Conservation (phyloP, 2,888 invertebrate genomes). For the Endotricha flammealis region DNA sequence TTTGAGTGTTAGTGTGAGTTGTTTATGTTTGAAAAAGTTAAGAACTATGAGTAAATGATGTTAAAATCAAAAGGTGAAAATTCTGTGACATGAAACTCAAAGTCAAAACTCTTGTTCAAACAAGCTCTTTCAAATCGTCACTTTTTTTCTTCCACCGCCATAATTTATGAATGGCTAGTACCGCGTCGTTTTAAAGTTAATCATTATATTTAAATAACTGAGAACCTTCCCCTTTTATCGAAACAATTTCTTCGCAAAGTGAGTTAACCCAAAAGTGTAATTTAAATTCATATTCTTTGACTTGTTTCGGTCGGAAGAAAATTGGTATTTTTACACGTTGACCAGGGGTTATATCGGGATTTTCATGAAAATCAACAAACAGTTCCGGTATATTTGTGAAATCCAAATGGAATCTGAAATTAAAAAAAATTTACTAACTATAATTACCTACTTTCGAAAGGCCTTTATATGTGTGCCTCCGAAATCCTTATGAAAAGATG, state of each 20-base stretch:
- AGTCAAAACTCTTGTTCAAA: too few relatives aligned
- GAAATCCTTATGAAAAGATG: too few relatives aligned
- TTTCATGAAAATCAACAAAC: slow-evolving; percentile 61
- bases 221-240: slow-evolving; percentile 76
- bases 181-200: too few relatives aligned
- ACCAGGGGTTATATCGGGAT: slow-evolving; percentile 53
- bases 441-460: too few relatives aligned
- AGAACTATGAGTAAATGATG: too few relatives aligned
- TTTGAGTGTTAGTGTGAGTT: background rate
- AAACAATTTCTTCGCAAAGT: slow-evolving; percentile 65
- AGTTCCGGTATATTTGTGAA: slow-evolving; percentile 68
- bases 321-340: slow-evolving; percentile 65
- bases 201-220: background rate
- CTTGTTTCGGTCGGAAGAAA: slow-evolving; percentile 75
- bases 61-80: too few relatives aligned
- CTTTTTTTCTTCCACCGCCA: too few relatives aligned
- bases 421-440: background rate
- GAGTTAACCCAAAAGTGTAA: slow-evolving; percentile 76
- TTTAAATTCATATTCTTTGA: slow-evolving; percentile 66
- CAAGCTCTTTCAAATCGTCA: too few relatives aligned
- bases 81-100: too few relatives aligned
- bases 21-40: background rate
- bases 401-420: slow-evolving; percentile 73
- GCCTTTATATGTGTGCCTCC: too few relatives aligned
- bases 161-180: too few relatives aligned